phyloP scores from a whole-genome alignment of 30 jellyfish, hydroid and myxozoan genomes.

The Haliclystus octoradiatus region DNA sequence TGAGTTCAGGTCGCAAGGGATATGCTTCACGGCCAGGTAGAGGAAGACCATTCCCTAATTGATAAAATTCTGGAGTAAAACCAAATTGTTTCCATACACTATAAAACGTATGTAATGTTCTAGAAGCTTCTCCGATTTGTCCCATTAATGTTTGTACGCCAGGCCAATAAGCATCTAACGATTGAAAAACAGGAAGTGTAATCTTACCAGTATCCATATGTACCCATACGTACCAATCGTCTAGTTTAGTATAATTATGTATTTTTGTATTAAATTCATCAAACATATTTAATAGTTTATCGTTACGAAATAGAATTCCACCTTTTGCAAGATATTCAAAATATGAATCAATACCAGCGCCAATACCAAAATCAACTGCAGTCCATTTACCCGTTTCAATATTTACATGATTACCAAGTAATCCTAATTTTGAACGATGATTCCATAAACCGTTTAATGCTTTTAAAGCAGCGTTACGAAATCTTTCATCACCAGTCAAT shows the following conservation, averaged over 20 bases:
- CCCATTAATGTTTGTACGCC: conserved; percentile 83
- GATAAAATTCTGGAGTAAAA: conserved; percentile 85
- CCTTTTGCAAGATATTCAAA: conserved; percentile 88
- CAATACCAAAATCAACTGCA: conserved; percentile 89
- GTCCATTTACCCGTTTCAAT: conserved; percentile 70
- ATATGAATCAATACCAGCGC: conserved; percentile 93
- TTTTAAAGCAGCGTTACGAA: conserved; percentile 56
- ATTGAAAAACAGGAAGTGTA: conserved; percentile 80
- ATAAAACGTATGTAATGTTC: conserved; percentile 60
- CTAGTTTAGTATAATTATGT: conserved; percentile 52
- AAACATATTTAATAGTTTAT: conserved; percentile 55
- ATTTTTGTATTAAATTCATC: conserved; percentile 34
- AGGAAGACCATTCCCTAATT: conserved; percentile 40
- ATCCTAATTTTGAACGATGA: conserved; percentile 48
- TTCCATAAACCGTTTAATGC: conserved; percentile 72
- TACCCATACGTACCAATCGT: conserved; percentile 93
- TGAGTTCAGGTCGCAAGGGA: conserved; percentile 91
- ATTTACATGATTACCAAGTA: conserved; percentile 84
- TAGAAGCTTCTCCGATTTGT: conserved; percentile 82
- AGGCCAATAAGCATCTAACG: conserved; percentile 96
- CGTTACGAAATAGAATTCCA: conserved; percentile 45
- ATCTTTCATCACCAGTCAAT: conserved; percentile 85
- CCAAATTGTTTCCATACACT: conserved; percentile 77
- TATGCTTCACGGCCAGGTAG: conserved; percentile 71
- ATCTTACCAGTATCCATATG: conserved; percentile 65